These are phyloP conservation scores for Incurvaria masculella DNA, from an alignment of 2,888 invertebrate genomes.

Conservation along the genomic window DNA sequence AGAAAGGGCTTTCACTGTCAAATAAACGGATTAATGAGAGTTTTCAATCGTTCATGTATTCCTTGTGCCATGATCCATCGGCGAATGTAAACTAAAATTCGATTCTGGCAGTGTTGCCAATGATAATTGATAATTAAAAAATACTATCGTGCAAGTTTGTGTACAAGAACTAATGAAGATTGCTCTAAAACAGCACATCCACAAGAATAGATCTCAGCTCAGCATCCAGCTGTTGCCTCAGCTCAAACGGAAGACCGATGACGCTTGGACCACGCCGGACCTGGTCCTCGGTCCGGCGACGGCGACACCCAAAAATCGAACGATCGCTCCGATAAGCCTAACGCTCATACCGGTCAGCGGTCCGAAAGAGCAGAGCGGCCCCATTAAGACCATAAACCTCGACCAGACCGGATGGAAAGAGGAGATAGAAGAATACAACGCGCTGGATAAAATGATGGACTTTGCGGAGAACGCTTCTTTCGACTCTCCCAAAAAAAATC, in stretches of 20 bases:
- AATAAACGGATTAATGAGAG: too few species aligned
- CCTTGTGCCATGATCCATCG: too few species aligned
- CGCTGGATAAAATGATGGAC: constrained; percentile 50
- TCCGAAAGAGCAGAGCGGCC: constrained; percentile 34
- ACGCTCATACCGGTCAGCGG: constrained; percentile 45
- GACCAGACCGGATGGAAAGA: constrained; percentile 35
- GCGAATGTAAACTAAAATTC: too few species aligned
- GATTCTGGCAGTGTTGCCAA: constrained; percentile 42
- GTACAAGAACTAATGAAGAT: constrained; percentile 21
- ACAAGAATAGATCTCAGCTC: constrained; percentile 49
- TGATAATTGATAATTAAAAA: constrained; percentile 44
- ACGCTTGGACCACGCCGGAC: constrained; percentile 42
- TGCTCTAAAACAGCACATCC: constrained; percentile 46
- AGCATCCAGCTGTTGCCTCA: constrained; percentile 45
- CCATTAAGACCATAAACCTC: constrained; percentile 34
- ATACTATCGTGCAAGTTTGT: constrained; percentile 13
- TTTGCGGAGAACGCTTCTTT: constrained; percentile 51
- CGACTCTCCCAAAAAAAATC: constrained; percentile 37
- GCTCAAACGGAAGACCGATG: constrained; percentile 24
- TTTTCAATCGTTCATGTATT: too few species aligned
- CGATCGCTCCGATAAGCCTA: constrained; percentile 47
- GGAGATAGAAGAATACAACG: constrained; percentile 43
- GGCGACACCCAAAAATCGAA: constrained; percentile 33
- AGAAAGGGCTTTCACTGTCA: too few species aligned
- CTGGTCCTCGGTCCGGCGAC: constrained; percentile 34